A percentile compares a stretch with the other conserved stretches of the same genome.
Conservation (phyloP, 92 coral and sea anemone species). For the Siderastrea radians region DNA sequence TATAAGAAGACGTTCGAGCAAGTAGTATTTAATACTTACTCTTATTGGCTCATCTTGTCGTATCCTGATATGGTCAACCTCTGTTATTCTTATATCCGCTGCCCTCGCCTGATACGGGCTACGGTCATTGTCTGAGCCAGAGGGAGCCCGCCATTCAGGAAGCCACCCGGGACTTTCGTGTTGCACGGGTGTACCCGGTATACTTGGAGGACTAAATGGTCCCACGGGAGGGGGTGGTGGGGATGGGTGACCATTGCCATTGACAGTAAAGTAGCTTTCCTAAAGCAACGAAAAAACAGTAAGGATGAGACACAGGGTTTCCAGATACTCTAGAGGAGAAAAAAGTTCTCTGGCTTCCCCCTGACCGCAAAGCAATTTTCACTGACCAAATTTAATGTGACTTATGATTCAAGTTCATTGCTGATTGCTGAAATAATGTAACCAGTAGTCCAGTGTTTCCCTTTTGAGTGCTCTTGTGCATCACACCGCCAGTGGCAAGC, state of each 20-base stretch:
- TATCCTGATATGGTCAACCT: slow-evolving; percentile 41
- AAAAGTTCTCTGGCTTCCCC: too few species aligned
- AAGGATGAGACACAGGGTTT: too few species aligned
- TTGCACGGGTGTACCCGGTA: slow-evolving; percentile 41
- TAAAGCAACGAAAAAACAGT: background rate
- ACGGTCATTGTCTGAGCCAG: slow-evolving; percentile 47
- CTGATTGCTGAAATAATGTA: too few species aligned
- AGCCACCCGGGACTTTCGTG: slow-evolving; percentile 23
- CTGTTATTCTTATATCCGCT: slow-evolving; percentile 64
- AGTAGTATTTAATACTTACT: slow-evolving; percentile 19
- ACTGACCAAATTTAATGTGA: too few species aligned
- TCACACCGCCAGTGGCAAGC: too few species aligned
- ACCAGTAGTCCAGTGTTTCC: too few species aligned
- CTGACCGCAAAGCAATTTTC: too few species aligned
- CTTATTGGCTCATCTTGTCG: slow-evolving; percentile 30
- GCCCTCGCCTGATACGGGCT: slow-evolving; percentile 67
- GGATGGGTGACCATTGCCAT: slow-evolving; percentile 11
- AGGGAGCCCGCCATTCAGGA: slow-evolving; percentile 15
- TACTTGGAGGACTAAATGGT: slow-evolving; percentile 40
- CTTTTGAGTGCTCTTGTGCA: too few species aligned
- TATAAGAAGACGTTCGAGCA: too few species aligned
- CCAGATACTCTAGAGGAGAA: too few species aligned
- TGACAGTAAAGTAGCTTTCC: slow-evolving; percentile 30
- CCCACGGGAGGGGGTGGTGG: slow-evolving; percentile 11
- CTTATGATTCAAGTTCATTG: too few species aligned